These are phyloP conservation scores for Pangasius djambal DNA, from an alignment of 2,797 vertebrate genomes.

Conservation along the genomic window DNA sequence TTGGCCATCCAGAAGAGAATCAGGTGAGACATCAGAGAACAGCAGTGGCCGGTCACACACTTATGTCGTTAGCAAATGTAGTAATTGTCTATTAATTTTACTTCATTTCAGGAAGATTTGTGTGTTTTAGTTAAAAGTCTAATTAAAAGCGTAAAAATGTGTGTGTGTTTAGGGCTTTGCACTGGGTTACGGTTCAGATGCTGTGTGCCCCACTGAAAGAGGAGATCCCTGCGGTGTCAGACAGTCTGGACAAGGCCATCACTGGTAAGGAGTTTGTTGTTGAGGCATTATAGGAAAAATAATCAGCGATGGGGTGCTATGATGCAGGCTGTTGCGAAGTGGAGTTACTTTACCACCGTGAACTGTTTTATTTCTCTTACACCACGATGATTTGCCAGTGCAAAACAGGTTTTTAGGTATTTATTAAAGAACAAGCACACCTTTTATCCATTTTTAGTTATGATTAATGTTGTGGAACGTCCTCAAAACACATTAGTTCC, in stretches of 20 bases:
- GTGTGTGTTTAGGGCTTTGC: slow-evolving; percentile 79
- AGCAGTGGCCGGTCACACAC: background rate
- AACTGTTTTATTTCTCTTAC: background rate
- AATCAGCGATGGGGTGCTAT: background rate
- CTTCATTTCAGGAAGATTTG: background rate
- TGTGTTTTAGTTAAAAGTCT: background rate
- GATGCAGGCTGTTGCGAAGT: background rate
- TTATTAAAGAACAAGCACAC: background rate
- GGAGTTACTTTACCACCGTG: too few species aligned
- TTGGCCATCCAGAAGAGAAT: slow-evolving; percentile 89
- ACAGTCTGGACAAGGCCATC: slow-evolving; percentile 94
- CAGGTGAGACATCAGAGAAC: slow-evolving; percentile 71
- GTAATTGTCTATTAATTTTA: background rate
- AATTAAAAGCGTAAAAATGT: background rate
- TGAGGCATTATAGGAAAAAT: background rate
- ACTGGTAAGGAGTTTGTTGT: slow-evolving; percentile 81
- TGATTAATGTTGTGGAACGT: background rate
- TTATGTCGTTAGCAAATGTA: background rate
- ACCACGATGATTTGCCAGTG: background rate
- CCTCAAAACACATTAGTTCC: background rate
- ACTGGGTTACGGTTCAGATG: slow-evolving; percentile 96
- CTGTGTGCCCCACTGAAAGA: slow-evolving; percentile 92
- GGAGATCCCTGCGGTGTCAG: slow-evolving; percentile 90
- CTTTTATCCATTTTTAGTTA: background rate
- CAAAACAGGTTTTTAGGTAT: background rate